Evolutionary conservation across 2,113 vertebrate species (phyloP).

Genomic region (Sinosuthora webbiana): DNA sequence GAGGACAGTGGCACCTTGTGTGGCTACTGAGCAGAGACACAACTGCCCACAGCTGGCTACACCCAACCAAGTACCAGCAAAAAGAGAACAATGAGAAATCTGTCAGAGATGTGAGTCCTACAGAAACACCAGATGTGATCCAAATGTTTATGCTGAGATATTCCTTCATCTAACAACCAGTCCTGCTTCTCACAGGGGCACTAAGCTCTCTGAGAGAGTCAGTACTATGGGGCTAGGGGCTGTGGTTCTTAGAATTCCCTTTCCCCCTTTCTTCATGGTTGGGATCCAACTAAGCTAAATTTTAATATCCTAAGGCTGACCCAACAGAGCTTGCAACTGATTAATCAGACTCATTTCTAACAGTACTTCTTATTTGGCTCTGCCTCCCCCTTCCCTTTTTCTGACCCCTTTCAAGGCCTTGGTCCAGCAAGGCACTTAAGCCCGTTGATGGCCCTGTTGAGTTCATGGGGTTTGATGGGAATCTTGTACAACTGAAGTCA

Average conservation of each 20-base stretch:
- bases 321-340: not conserved
- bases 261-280: not conserved
- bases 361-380: not conserved
- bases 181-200: not conserved
- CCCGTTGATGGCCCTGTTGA: accelerated
- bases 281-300: not conserved
- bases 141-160: not conserved
- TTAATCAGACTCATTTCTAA: not conserved
- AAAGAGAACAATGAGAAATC: not conserved
- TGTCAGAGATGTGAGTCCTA: not conserved
- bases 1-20: not conserved
- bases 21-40: not conserved
- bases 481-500: not conserved
- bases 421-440: not conserved
- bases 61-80: not conserved
- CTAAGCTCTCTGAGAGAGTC: not conserved
- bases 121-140: not conserved
- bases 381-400: not conserved
- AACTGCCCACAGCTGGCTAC: not conserved
- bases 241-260: not conserved
- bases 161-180: not conserved
- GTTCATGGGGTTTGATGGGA: not conserved
- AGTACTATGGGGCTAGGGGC: not conserved
- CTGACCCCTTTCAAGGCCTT: not conserved
- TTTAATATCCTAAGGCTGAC: not conserved